These are phyloP conservation scores for Epinotia bilunana DNA, from an alignment of 2,888 invertebrate species.

Conservation along the genomic window DNA sequence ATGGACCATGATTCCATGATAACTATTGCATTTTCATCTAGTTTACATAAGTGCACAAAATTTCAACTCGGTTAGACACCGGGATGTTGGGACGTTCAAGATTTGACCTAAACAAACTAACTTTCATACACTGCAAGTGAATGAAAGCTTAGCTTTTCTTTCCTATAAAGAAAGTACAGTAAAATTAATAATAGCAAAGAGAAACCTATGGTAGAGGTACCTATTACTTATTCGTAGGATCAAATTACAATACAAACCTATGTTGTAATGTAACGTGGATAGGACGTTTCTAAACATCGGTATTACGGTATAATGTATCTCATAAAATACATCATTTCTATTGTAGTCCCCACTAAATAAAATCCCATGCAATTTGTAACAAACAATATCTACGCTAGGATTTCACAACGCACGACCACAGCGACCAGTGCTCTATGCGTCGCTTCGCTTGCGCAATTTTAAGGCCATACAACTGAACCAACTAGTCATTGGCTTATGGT, in stretches of 20 bases:
- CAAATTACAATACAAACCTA: conserved; percentile 6
- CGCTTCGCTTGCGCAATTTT: conserved; percentile 45
- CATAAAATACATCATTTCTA: conserved; percentile 41
- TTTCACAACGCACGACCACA: conserved; percentile 51
- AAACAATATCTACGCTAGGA: conserved; percentile 53
- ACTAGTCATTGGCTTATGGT: conserved; percentile 38
- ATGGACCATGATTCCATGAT: no score
- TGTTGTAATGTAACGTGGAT: conserved; percentile 18
- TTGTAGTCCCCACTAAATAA: conserved; percentile 47
- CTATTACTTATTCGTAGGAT: background rate
- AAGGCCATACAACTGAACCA: conserved; percentile 41
- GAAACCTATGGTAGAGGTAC: background rate
- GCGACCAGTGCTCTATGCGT: conserved; percentile 38
- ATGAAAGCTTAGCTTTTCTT: background rate
- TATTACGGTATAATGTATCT: conserved; percentile 33
- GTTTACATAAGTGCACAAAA: no score
- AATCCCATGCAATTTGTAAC: conserved; percentile 51
- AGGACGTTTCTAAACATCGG: conserved; percentile 28
- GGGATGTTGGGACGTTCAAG: no score
- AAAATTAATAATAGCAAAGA: background rate
- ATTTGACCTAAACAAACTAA: no score
- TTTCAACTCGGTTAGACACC: no score
- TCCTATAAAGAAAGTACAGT: background rate
- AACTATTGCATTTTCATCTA: no score
- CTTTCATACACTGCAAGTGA: no score